Evolutionary conservation across 2,888 invertebrate genomes (phyloP), one percentile per base, ranked within the genome.

Genomic region (Epinotia nisella): DNA sequence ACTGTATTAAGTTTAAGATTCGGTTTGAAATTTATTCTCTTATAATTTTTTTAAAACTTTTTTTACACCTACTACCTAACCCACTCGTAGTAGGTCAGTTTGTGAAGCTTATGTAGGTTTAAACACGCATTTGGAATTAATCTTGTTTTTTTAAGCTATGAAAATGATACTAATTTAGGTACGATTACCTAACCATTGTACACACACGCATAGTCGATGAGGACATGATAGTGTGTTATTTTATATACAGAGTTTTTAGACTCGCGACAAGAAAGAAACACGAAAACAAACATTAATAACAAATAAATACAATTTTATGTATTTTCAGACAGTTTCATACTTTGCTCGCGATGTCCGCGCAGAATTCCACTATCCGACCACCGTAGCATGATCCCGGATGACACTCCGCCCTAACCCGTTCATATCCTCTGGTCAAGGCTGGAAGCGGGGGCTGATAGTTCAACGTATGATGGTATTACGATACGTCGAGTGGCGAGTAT

Each of bases 271-370:
- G 24, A 71, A 69, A 69, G 68, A 73, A 69, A 73, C 53, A 69
- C 69, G 53, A 69, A 58, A 69, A 73, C 68, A 69, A 68, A 59
- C 73, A 73, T 73, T 64, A 68, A 64, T 64, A 73, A 62, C 41
- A 68, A 72, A 73, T 73, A 73, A 73, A 69, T 59, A 73, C 64
- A 69, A 64, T 64, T 73, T 69, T 73, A 73, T 93, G 90, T 92
- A 92, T 91, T 91, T 90, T 88, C 87, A 87, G 87, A 90, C 90
- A 90, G 89, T 93, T 91, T 90, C 90, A 89, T 91, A 92, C 89
- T 90, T 87, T 90, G 85, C 86, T 89, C 85, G 83, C 88, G 85
- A 89, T 87, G 89, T 90, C 90, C 90, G 88, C 85, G 82, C 82
- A 69, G 84, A 88, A 85, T 83, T 84, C 79, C 80, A 77, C 78